phyloP scores from a whole-genome alignment of 1,140 invertebrate species.

The Ceratitis capitata region DNA sequence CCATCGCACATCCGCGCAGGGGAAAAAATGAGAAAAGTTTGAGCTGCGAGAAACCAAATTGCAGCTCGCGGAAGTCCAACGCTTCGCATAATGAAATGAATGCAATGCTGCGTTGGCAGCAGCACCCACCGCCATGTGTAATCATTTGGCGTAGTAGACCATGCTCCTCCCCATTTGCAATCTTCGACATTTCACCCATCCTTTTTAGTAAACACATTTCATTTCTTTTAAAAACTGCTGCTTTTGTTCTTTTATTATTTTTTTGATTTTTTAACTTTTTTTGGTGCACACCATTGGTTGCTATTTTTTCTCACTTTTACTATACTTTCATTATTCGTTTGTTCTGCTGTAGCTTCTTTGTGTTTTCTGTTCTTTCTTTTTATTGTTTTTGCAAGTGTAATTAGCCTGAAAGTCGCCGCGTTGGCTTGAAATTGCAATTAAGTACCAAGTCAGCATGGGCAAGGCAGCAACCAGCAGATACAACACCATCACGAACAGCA shows the following conservation, averaged over 20 bases:
- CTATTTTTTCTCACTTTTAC: neutral
- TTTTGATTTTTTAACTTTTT: too few species aligned
- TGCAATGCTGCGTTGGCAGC: neutral
- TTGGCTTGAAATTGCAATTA: conserved; percentile 36
- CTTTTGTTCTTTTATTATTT: too few species aligned
- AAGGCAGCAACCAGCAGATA: neutral
- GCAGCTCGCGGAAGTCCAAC: conserved; percentile 12
- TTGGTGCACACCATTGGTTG: neutral
- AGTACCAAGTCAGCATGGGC: conserved; percentile 29
- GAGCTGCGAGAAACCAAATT: neutral
- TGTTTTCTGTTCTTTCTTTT: neutral
- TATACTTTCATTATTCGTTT: neutral
- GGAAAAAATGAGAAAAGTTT: neutral
- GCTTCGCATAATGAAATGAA: conserved; percentile 35
- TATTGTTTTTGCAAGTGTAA: conserved; percentile 42
- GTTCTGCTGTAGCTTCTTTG: neutral
- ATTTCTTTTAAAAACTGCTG: neutral
- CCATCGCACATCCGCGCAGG: too few species aligned
- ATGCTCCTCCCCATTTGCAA: neutral
- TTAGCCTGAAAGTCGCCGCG: conserved; percentile 43
- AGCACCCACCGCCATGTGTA: neutral
- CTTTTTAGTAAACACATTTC: neutral
- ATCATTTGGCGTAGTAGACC: neutral
- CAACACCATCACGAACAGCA: too few species aligned
- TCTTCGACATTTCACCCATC: neutral